phyloP scores from a whole-genome alignment of 1,140 invertebrate species.

The Anastrepha ludens region DNA sequence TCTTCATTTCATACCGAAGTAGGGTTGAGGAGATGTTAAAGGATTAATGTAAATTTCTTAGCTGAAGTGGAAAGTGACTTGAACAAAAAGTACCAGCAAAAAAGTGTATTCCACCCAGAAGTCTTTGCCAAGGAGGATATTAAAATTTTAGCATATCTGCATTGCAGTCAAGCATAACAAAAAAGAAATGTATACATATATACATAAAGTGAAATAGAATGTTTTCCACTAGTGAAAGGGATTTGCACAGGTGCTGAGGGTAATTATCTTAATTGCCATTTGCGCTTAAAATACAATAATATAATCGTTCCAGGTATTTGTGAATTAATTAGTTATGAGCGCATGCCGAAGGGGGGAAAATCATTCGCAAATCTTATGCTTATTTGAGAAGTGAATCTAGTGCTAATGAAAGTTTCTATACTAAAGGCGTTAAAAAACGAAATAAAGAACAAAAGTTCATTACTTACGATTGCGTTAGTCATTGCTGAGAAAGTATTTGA shows the following conservation, averaged over 20 bases:
- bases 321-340: conserved; percentile 46
- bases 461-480: too few species aligned
- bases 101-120: background rate
- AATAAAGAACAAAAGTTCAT: too few species aligned
- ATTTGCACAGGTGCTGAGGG: conserved; percentile 15
- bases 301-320: conserved; percentile 47
- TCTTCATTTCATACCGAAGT: background rate
- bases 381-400: too few species aligned
- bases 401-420: too few species aligned
- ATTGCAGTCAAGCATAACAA: conserved; percentile 22
- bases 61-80: conserved; percentile 16
- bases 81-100: background rate
- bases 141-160: conserved; percentile 39
- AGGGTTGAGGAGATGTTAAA: background rate
- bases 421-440: too few species aligned
- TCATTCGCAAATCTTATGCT: too few species aligned
- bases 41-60: conserved; percentile 47
- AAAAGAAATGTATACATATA: background rate
- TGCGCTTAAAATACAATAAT: conserved; percentile 48
- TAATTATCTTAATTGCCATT: conserved; percentile 49
- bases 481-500: too few species aligned
- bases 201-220: conserved; percentile 1
- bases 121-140: conserved; percentile 13
- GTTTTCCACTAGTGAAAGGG: background rate
- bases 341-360: background rate